Percentiles rank a stretch among this genome's conserved stretches.
Conservation (phyloP, 2,113 vertebrate species). For the Malurus melanocephalus region DNA sequence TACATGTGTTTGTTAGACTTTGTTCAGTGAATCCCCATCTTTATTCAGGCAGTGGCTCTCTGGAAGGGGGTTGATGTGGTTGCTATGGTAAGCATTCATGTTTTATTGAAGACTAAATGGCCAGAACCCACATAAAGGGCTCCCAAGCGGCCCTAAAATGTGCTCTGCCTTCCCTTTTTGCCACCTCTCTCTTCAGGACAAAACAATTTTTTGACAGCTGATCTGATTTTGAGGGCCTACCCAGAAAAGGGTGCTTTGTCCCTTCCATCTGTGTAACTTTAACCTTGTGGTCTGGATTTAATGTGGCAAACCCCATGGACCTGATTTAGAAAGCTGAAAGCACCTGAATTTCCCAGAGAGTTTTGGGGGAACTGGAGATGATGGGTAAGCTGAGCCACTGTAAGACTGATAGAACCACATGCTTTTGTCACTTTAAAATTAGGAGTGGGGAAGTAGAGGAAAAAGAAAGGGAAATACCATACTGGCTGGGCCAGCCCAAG, state of each 20-base stretch:
- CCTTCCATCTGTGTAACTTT: not conserved
- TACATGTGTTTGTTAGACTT: constrained; percentile 5
- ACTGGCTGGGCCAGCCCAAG: not conserved
- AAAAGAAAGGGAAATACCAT: not conserved
- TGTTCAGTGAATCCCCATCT: constrained; percentile 9
- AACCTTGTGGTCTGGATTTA: not conserved
- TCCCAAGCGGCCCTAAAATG: constrained; percentile 28
- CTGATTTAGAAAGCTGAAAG: not conserved
- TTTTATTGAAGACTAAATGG: constrained; percentile 68
- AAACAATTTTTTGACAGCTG: not conserved
- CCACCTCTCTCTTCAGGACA: not conserved
- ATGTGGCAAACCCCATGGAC: not conserved
- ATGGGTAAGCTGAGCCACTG: not conserved
- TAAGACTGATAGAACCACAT: not conserved
- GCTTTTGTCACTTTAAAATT: not conserved
- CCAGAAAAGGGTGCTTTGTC: not conserved
- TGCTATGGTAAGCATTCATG: constrained; percentile 68
- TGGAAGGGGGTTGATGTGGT: constrained; percentile 34
- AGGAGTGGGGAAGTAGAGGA: rapidly evolving
- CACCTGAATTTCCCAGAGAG: not conserved
- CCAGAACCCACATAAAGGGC: constrained; percentile 43
- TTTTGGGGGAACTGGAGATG: not conserved
- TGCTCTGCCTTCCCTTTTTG: not conserved
- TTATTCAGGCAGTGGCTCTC: constrained; percentile 40
- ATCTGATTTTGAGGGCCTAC: not conserved